Percentiles rank a stretch among this genome's conserved stretches.
phyloP scores from a whole-genome alignment of 2,113 vertebrate genomes.

The Tiliqua scincoides region DNA sequence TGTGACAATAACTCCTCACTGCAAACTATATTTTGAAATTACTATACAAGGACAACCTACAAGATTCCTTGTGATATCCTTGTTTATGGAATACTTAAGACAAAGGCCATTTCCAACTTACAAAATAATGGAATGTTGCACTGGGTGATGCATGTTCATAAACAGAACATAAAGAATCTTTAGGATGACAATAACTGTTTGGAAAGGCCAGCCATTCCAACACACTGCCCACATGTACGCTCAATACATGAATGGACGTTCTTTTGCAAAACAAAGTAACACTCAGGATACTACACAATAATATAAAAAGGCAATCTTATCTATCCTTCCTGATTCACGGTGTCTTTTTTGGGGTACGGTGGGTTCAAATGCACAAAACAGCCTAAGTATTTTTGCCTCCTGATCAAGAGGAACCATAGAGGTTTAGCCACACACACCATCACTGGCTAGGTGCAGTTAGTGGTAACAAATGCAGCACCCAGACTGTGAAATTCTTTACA shows the following conservation, averaged over 20 bases:
- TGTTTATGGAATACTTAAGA: background rate
- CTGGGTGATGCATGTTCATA: background rate
- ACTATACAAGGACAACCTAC: background rate
- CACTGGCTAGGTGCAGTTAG: no score
- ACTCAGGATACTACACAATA: background rate
- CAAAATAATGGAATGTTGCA: background rate
- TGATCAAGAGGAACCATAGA: background rate
- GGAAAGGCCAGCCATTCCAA: background rate
- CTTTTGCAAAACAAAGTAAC: background rate
- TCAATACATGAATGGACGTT: no score
- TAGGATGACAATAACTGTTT: background rate
- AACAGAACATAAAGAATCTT: background rate
- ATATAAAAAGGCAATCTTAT: background rate
- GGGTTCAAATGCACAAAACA: background rate
- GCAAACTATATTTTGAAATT: background rate
- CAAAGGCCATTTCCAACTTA: background rate
- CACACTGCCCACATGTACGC: background rate
- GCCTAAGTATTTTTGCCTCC: background rate
- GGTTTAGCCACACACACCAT: no score
- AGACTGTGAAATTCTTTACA: no score
- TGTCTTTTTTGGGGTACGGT: accelerated
- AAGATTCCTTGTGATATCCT: background rate
- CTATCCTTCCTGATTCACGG: background rate
- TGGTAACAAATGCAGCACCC: no score
- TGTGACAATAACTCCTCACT: background rate